phyloP scores from a whole-genome alignment of 2,797 vertebrate species.

The Scarus forsteni region DNA sequence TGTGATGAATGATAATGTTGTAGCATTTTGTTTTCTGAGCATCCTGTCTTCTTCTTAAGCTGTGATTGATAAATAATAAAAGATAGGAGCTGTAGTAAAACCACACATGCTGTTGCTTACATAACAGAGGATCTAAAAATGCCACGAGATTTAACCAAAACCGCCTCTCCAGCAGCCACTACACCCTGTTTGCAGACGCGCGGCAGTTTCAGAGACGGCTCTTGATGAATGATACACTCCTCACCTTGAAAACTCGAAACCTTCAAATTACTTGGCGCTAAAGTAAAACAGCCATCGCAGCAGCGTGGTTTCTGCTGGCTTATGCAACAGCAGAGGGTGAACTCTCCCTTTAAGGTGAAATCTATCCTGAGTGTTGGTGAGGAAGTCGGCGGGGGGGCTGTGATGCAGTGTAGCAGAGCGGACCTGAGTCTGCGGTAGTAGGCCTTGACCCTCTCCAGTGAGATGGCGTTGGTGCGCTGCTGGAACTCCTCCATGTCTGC shows the following conservation, averaged over 20 bases:
- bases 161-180: not conserved
- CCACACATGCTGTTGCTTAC: not conserved
- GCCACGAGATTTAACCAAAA: not conserved
- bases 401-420: constrained; percentile 22
- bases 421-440: constrained; percentile 98
- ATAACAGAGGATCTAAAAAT: not conserved
- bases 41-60: not conserved
- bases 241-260: constrained; percentile 14
- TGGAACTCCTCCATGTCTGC: constrained; percentile 89
- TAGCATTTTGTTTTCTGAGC: not conserved
- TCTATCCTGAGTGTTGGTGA: constrained; percentile 20
- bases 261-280: constrained; percentile 14
- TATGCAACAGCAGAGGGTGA: constrained; percentile 28
- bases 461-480: constrained; percentile 91
- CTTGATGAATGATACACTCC: constrained; percentile 1
- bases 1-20: too few species aligned
- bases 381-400: constrained; percentile 13
- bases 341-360: constrained; percentile 45
- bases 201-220: not conserved
- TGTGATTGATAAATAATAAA: not conserved
- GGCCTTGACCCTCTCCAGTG: constrained; percentile 96
- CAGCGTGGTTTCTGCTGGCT: constrained; percentile 20
- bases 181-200: not conserved
- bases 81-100: not conserved
- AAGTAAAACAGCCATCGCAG: constrained; percentile 8